Conservation (phyloP, 1,140 invertebrate species). For the Phenacoccus solenopsis region DNA sequence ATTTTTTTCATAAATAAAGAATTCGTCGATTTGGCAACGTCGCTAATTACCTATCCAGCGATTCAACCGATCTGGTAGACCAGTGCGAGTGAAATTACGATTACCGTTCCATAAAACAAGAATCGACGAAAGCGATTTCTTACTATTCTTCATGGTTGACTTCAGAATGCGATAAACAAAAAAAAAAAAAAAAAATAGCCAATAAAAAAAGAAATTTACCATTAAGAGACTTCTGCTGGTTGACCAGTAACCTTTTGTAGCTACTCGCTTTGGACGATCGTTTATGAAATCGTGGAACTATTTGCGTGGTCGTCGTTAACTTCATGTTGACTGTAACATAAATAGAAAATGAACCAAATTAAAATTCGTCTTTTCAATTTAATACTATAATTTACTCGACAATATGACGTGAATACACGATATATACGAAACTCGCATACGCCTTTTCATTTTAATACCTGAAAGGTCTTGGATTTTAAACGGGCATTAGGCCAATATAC, state of each 20-base stretch:
- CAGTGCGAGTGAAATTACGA: neutral
- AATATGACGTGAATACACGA: too few relatives aligned
- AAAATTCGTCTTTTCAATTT: neutral
- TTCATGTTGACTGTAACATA: neutral
- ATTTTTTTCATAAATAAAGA: too few relatives aligned
- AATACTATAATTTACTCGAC: too few relatives aligned
- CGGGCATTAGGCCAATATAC: too few relatives aligned
- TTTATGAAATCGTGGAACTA: conserved; percentile 4
- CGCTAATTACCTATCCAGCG: too few relatives aligned
- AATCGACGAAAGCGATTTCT: neutral
- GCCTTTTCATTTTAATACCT: too few relatives aligned
- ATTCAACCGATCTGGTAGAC: too few relatives aligned
- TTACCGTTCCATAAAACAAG: neutral
- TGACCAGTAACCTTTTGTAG: neutral
- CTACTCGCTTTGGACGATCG: neutral
- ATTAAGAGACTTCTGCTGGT: neutral
- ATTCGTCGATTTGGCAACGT: too few relatives aligned
- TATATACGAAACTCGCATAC: too few relatives aligned
- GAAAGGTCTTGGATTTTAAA: too few relatives aligned
- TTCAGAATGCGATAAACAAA: too few relatives aligned
- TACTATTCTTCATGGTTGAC: neutral
- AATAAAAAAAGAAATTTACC: neutral
- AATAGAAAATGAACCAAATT: neutral
- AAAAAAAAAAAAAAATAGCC: neutral
- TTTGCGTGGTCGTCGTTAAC: conserved; percentile 1